Base-by-base conservation (phyloP, 2,888 invertebrate species). In the Polia nebulosa region DNA sequence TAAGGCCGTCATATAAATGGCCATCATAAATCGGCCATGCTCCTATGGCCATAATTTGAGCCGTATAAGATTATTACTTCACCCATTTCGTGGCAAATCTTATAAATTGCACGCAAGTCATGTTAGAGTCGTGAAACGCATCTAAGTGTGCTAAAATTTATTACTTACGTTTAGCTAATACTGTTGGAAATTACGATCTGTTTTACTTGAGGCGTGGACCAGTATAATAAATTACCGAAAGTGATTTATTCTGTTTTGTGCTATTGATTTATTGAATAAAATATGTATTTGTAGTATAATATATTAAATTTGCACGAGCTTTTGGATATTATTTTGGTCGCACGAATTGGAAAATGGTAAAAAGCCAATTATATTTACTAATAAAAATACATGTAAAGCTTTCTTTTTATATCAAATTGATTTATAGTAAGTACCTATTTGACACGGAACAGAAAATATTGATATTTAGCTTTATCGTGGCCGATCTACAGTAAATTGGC, bases 71-170 rank as follows among this genome's bases (percentile, higher is more conserved):
- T 83, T 63, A 63, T 76, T 52, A 70, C 63, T 66, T 63, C 32
- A 76, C 71, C 55, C 72, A 63, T 63, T 67, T 68, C 55, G 52
- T 61, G 70, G 71, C 45, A 69, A 79, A 76, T 76, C 72, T 76
- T 74, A 68, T 78, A 69, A 74, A 81, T 75, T 65, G 68, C 74
- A 56, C 73, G 66, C 27, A 51, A 67, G 65, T 36, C 59, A 67
- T 64, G 72, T 47, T 68, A 15, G 27, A 62, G 67, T 71, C 77
- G 63, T 80, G 65, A 76, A 82, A 71, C 34, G 66, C 55, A 66
- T 79, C 59, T 65, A 61, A 57, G 49, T 70, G 55, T 53, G 66
- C 70, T 78, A 66, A 75, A 78, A 70, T 79, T 75, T 81, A 83
- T 76, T 67, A 70, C 72, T 34, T 47, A 56, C 60, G 58, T 62